phyloP scores from a whole-genome alignment of 1,140 invertebrate species.

The Camponotus floridanus region DNA sequence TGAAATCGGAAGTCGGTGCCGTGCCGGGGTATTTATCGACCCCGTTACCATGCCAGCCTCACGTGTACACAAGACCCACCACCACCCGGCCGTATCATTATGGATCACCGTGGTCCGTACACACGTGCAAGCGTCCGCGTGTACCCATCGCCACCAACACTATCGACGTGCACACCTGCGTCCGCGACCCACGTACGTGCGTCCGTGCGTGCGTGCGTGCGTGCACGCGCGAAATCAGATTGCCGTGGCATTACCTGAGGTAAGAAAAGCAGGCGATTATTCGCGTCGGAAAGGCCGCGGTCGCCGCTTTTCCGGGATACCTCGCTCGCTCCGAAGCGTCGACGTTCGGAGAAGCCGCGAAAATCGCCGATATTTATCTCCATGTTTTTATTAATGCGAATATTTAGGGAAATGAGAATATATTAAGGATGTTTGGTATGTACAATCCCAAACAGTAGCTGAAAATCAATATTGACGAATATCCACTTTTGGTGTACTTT shows the following conservation, averaged over 20 bases:
- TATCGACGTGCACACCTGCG: constrained; percentile 35
- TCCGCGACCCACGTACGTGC: constrained; percentile 28
- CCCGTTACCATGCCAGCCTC: constrained; percentile 83
- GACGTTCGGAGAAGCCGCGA: too few relatives aligned
- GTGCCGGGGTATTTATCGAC: constrained; percentile 82
- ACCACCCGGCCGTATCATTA: constrained; percentile 72
- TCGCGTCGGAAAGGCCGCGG: constrained; percentile 39
- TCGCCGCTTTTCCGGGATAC: constrained; percentile 23
- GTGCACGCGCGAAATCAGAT: constrained; percentile 67
- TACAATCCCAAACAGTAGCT: too few relatives aligned
- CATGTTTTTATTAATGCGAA: not conserved
- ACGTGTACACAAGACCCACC: constrained; percentile 79
- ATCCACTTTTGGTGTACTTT: too few relatives aligned
- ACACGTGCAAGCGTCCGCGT: constrained; percentile 60
- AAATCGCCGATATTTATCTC: not conserved
- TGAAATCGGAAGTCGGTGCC: constrained; percentile 79
- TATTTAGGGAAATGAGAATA: not conserved
- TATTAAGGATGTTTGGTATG: too few relatives aligned
- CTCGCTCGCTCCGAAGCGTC: not conserved
- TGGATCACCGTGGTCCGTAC: constrained; percentile 73
- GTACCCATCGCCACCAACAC: constrained; percentile 46
- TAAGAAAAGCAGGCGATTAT: constrained; percentile 54
- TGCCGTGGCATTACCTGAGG: not conserved
- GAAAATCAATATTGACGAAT: too few relatives aligned
- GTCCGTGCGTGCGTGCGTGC: constrained; percentile 15